Conservation (phyloP, 2,888 invertebrate genomes). For the Camptogramma bilineatum region DNA sequence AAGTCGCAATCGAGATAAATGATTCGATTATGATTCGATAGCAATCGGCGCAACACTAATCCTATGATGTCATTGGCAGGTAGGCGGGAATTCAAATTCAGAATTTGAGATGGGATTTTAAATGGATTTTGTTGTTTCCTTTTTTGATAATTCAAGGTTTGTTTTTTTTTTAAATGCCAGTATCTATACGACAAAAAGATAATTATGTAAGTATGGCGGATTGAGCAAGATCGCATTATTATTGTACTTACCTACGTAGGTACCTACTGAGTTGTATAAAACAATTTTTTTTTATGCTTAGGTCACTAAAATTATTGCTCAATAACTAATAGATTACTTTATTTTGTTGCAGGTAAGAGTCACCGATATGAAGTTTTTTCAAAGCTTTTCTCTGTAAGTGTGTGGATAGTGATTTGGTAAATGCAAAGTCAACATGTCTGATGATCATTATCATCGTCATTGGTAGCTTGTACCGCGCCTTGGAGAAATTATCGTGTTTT, state of each 20-base stretch:
- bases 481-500: too few relatives aligned
- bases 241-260: too few relatives aligned
- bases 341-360: slow-evolving; percentile 17
- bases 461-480: too few relatives aligned
- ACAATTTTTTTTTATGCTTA: too few relatives aligned
- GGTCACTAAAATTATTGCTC: too few relatives aligned
- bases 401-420: too few relatives aligned
- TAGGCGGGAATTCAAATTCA: slow-evolving; percentile 57
- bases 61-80: slow-evolving; percentile 61
- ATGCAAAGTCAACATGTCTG: too few relatives aligned
- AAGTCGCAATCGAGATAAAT: slow-evolving; percentile 61
- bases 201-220: background rate
- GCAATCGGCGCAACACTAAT: slow-evolving; percentile 61
- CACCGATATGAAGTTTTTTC: background rate
- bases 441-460: too few relatives aligned
- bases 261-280: too few relatives aligned
- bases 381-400: background rate
- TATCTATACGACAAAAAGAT: background rate
- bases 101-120: slow-evolving; percentile 48
- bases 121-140: slow-evolving; percentile 48
- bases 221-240: too few relatives aligned
- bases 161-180: background rate
- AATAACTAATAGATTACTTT: background rate
- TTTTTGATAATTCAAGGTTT: slow-evolving; percentile 46
- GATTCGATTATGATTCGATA: slow-evolving; percentile 54